Evolutionary conservation across 1,140 invertebrate species (phyloP).

Genomic region (Papilio polytes): DNA sequence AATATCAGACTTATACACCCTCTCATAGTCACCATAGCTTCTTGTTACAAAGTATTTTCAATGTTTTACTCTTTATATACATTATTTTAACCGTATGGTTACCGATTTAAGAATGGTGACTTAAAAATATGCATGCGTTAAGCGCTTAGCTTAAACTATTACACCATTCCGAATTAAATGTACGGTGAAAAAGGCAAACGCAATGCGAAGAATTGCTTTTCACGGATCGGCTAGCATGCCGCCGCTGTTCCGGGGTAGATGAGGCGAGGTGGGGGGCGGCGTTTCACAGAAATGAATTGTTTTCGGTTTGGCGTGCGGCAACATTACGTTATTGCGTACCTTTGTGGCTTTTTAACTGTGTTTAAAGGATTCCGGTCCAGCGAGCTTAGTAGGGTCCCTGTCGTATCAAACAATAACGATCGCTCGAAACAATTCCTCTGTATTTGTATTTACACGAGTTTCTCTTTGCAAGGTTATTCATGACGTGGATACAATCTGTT

Average conservation of each 20-base stretch:
- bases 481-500: constrained; percentile 23
- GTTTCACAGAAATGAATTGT: constrained; percentile 69
- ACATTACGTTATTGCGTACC: constrained; percentile 70
- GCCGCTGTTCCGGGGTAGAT: constrained; percentile 50
- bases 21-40: background rate
- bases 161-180: constrained; percentile 70
- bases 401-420: constrained; percentile 28
- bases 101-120: background rate
- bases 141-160: constrained; percentile 37
- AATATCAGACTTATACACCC: background rate
- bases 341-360: constrained; percentile 68
- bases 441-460: constrained; percentile 9
- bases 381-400: constrained; percentile 26
- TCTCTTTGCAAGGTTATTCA: constrained; percentile 18
- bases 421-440: constrained; percentile 18
- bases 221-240: constrained; percentile 73
- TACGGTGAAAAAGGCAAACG: constrained; percentile 74
- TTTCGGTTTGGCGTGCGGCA: constrained; percentile 66
- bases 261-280: constrained; percentile 38
- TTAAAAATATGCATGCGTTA: background rate
- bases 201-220: constrained; percentile 76
- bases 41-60: background rate
- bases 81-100: background rate
- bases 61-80: background rate
- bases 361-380: constrained; percentile 60